A percentile compares a stretch with the other conserved stretches of the same genome.
Evolutionary conservation across 2,797 vertebrate species (phyloP).

Genomic region (Acanthurus leucopareius): DNA sequence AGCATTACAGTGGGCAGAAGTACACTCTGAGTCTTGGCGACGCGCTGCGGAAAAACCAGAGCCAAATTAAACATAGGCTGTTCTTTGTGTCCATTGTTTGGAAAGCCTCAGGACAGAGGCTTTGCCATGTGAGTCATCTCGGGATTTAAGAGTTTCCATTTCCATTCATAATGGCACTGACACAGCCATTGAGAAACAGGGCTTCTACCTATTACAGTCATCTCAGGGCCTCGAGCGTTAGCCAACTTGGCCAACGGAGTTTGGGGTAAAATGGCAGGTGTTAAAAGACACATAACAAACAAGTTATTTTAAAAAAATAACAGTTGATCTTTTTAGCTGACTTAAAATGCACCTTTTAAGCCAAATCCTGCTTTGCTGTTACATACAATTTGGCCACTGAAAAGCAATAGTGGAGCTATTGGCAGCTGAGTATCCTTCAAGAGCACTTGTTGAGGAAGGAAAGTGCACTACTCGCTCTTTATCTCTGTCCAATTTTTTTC

Average conservation of each 20-base stretch:
- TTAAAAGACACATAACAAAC: conserved; percentile 40
- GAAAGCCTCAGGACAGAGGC: conserved; percentile 60
- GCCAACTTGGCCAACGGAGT: conserved; percentile 45
- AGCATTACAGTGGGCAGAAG: conserved; percentile 43
- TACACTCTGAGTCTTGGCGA: conserved; percentile 39
- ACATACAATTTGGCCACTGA: background rate
- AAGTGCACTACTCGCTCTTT: conserved; percentile 23
- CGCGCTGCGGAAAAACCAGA: conserved; percentile 42
- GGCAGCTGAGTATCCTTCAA: conserved; percentile 33
- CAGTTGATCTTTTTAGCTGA: conserved; percentile 16
- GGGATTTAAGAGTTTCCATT: conserved; percentile 73
- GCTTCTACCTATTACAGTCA: conserved; percentile 58
- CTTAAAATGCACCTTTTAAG: conserved; percentile 10
- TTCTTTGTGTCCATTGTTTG: conserved; percentile 70
- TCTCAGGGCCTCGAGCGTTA: conserved; percentile 19
- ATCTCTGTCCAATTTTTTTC: background rate
- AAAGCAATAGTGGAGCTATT: conserved; percentile 18
- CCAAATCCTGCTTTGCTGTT: conserved; percentile 4
- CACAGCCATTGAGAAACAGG: conserved; percentile 50
- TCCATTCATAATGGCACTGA: conserved; percentile 66
- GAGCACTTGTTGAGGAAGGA: conserved; percentile 20
- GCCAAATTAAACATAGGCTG: conserved; percentile 67
- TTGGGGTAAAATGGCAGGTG: conserved; percentile 44
- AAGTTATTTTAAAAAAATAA: background rate
- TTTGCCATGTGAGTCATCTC: conserved; percentile 69